Base-by-base conservation (phyloP, 2,888 invertebrate genomes). In the Meteorus colon region DNA sequence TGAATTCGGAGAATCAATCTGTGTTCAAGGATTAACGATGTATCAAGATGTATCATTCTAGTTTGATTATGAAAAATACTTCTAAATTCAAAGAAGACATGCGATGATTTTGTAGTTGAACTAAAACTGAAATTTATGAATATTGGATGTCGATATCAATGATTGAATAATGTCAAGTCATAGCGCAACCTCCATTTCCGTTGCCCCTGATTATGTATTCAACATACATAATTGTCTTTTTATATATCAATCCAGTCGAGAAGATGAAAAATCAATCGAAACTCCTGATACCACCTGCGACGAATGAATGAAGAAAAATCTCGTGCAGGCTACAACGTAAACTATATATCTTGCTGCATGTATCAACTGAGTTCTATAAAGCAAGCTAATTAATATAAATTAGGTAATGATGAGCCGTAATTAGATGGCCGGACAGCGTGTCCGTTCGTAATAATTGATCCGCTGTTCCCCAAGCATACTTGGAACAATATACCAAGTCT, bases 351-450 rank as follows among this genome's bases (percentile, higher is more conserved):
- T 77, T 34, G 29, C 45, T 69, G 76, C 75, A 75, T 76, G 75
- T 69, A 70, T n/a, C 55, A 60, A 72, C 72, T 29, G 60, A 67
- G 19, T 19, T 55, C 60, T 51, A 67, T 73, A 75, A 76, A 78
- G 77, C 75, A 74, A 59, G 60, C 76, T 79, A 80, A 81, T 81
- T 81, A 80, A 68, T 72, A 75, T 63, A 73, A 79, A 80, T 80
- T 79, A 81, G 78, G 78, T 79, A 78, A 77, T 77, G 59, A 77
- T 77, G 59, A 72, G 60, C 69, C 72, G 65, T 77, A 78, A 76
- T 79, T 79, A 80, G 70, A 62, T 37, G 59, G 37, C 10, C 63
- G 70, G 69, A 70, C 70, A 69, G 75, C 75, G 75, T 75, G 65
- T 75, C 70, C 70, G 59, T 69, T 63, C n/a, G 27, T 69, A 75